phyloP scores from a whole-genome alignment of 2,888 invertebrate genomes.

The Phanerotoma sp. region DNA sequence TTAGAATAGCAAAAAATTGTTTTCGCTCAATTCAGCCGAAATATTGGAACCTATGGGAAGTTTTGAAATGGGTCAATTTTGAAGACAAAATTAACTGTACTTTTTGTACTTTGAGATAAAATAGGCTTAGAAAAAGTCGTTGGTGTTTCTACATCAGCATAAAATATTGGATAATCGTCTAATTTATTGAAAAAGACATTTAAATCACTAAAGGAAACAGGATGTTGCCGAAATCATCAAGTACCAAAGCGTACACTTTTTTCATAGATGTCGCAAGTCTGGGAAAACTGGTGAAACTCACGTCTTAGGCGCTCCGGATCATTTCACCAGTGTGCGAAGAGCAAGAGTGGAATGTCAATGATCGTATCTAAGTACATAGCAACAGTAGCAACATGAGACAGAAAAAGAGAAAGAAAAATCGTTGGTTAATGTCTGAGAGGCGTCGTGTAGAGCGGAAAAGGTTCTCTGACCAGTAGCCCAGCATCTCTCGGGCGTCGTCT shows the following conservation, averaged over 20 bases:
- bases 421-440: neutral
- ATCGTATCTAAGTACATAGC: constrained; percentile 1
- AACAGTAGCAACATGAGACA: neutral
- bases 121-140: too few relatives aligned
- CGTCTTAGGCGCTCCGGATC: constrained; percentile 24
- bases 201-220: constrained; percentile 2
- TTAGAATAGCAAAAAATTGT: too few relatives aligned
- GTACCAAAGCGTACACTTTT: neutral
- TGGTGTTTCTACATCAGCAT: too few relatives aligned
- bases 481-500: constrained; percentile 4
- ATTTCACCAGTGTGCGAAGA: constrained; percentile 20
- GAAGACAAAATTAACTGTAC: too few relatives aligned
- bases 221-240: constrained; percentile 22
- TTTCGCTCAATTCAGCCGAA: too few relatives aligned
- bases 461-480: neutral
- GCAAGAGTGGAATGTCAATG: constrained; percentile 26
- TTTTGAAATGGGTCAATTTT: too few relatives aligned
- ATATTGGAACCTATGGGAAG: too few relatives aligned
- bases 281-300: constrained; percentile 34
- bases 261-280: constrained; percentile 9
- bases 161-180: too few relatives aligned
- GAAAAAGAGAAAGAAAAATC: neutral
- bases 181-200: neutral
- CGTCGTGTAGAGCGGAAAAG: constrained; percentile 9
- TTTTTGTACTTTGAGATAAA: too few relatives aligned